A percentile compares a stretch with the other conserved stretches of the same genome.
These are phyloP conservation scores for Acromyrmex echinatior DNA, from an alignment of 1,140 invertebrate species.

Conservation along the genomic window DNA sequence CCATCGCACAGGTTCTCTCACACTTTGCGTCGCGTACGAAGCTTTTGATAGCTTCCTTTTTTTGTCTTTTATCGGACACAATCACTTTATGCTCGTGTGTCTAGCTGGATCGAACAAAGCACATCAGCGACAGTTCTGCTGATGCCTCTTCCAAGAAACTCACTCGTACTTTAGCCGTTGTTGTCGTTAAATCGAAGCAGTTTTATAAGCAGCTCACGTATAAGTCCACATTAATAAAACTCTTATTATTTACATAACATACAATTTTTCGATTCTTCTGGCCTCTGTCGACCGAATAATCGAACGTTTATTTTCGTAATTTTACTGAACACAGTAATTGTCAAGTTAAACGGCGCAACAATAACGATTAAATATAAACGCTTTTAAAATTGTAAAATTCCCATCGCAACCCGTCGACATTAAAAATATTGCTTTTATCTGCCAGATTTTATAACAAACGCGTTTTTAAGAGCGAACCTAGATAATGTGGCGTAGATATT, in stretches of 20 bases:
- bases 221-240: conserved; percentile 27
- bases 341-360: background rate
- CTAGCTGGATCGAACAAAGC: background rate
- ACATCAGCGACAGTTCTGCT: conserved; percentile 32
- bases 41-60: conserved; percentile 20
- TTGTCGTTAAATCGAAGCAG: background rate
- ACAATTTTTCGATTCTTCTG: background rate
- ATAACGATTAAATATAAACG: conserved; percentile 20
- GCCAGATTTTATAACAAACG: conserved; percentile 3
- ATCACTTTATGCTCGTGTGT: conserved; percentile 9
- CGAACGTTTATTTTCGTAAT: background rate
- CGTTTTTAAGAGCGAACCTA: background rate
- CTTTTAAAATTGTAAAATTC: conserved; percentile 27
- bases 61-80: conserved; percentile 4
- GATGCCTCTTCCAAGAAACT: conserved; percentile 4
- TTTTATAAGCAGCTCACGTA: background rate
- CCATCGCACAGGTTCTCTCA: conserved; percentile 55
- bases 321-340: background rate
- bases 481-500: background rate
- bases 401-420: background rate
- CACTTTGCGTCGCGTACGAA: conserved; percentile 4
- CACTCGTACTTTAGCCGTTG: background rate
- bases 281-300: background rate
- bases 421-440: conserved; percentile 32
- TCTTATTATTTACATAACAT: conserved; percentile 20